phyloP scores from a whole-genome alignment of 2,888 invertebrate genomes.

The Branchellion lobata region DNA sequence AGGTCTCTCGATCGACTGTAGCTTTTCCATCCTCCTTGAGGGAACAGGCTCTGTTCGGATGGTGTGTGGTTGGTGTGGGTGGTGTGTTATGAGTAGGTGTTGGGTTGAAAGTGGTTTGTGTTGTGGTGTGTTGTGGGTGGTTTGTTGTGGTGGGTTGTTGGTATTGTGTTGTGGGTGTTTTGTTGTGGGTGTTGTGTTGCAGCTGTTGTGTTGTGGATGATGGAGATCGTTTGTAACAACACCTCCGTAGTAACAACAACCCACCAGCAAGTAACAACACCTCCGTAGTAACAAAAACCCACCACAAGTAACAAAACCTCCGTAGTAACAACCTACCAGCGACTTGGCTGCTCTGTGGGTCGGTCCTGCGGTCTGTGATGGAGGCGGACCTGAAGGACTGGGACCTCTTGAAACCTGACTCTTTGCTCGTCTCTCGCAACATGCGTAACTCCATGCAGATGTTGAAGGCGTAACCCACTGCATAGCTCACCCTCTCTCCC shows the following conservation, averaged over 20 bases:
- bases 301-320: neutral
- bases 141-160: neutral
- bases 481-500: conserved; percentile 96
- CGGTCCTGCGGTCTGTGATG: conserved; percentile 75
- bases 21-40: conserved; percentile 71
- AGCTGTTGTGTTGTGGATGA: too few relatives aligned
- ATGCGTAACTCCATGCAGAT: conserved; percentile 96
- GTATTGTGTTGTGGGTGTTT: neutral
- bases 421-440: conserved; percentile 83
- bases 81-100: too few relatives aligned
- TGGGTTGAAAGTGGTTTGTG: too few relatives aligned
- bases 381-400: conserved; percentile 82
- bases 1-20: conserved; percentile 67
- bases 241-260: neutral
- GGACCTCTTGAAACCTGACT: conserved; percentile 75
- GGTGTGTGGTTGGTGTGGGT: neutral
- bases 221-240: too few relatives aligned
- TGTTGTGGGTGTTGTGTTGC: neutral
- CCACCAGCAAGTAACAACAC: neutral
- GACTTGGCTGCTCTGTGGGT: conserved; percentile 65
- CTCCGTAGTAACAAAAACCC: neutral
- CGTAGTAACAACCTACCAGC: conserved; percentile 19
- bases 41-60: conserved; percentile 62
- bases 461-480: conserved; percentile 98
- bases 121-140: neutral